Evolutionary conservation across 2,113 vertebrate genomes (phyloP).

Genomic region (Festucalex cinctus): DNA sequence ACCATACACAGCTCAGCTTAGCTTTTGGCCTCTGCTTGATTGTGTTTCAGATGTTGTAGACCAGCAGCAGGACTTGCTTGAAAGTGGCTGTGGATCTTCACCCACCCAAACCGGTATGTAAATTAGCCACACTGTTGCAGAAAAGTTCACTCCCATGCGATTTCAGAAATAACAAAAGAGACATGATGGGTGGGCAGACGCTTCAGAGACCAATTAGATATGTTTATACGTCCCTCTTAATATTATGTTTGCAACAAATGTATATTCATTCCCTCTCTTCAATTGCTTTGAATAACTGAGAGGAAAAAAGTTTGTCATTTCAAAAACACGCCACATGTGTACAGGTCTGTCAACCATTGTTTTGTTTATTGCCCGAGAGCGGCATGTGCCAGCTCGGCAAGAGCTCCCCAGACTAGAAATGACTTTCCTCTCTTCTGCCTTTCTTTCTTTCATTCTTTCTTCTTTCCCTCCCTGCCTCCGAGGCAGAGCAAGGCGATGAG

Average conservation of each 20-base stretch:
- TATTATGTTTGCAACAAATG: neutral
- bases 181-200: neutral
- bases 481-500: conserved; percentile 59
- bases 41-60: too few species aligned
- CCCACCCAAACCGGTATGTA: too few species aligned
- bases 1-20: too few species aligned
- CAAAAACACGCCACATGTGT: conserved; percentile 7
- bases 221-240: neutral
- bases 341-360: conserved; percentile 10
- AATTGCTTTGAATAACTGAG: conserved; percentile 1
- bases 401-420: conserved; percentile 54
- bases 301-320: neutral
- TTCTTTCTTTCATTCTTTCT: conserved; percentile 51
- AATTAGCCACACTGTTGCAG: neutral
- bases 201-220: neutral
- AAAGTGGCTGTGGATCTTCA: too few species aligned
- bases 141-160: neutral
- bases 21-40: too few species aligned
- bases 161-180: neutral
- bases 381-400: conserved; percentile 41
- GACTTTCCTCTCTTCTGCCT: conserved; percentile 49
- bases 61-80: too few species aligned
- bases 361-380: conserved; percentile 44
- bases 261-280: conserved; percentile 8
- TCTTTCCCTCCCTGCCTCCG: conserved; percentile 44